Conservation (phyloP, 2,113 vertebrate genomes). For the Riparia riparia region DNA sequence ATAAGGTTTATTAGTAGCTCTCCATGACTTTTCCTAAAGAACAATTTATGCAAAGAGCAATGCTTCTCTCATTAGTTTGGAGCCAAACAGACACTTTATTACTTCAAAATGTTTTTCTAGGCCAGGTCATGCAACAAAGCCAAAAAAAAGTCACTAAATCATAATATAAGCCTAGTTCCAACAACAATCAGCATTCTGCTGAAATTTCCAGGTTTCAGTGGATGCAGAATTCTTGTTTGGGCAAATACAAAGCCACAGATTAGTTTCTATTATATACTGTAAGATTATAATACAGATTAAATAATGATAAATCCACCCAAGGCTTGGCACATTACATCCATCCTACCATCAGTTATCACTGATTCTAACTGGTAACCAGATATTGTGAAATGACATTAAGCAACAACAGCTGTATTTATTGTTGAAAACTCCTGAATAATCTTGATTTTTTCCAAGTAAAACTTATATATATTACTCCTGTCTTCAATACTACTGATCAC, state of each 20-base stretch:
- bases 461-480: background rate
- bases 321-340: background rate
- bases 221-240: background rate
- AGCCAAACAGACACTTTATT: slow-evolving; percentile 76
- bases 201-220: slow-evolving; percentile 41
- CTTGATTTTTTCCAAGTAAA: background rate
- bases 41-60: slow-evolving; percentile 78
- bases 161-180: slow-evolving; percentile 62
- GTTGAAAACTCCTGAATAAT: background rate
- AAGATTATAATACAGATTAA: background rate
- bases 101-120: slow-evolving; percentile 76
- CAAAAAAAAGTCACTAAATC: slow-evolving; percentile 73
- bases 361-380: background rate
- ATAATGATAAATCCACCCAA: background rate
- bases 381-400: background rate
- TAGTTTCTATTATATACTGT: background rate
- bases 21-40: slow-evolving; percentile 74
- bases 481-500: background rate
- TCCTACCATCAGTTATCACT: background rate
- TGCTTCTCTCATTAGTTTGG: slow-evolving; percentile 65
- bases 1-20: slow-evolving; percentile 66
- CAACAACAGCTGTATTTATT: background rate
- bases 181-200: slow-evolving; percentile 11
- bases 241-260: background rate
- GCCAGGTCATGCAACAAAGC: slow-evolving; percentile 72